A percentile compares a stretch with the other conserved stretches of the same genome.
Evolutionary conservation across 2,888 invertebrate species (phyloP).

Genomic region (Cosmopolites sordidus): DNA sequence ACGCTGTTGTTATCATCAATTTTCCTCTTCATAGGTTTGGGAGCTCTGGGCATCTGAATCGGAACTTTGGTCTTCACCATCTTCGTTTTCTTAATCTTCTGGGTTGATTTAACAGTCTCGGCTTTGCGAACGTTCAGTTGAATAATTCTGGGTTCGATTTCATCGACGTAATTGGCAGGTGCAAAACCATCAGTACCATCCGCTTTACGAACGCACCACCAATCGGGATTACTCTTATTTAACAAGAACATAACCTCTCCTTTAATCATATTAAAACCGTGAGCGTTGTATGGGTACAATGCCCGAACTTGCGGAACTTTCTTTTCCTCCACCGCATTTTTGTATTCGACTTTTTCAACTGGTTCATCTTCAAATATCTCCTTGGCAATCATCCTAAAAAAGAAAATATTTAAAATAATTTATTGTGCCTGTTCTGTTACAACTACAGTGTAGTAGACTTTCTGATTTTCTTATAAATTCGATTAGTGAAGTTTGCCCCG

Average conservation of each 20-base stretch:
- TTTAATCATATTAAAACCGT: conserved; percentile 87
- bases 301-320: conserved; percentile 83
- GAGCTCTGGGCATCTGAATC: conserved; percentile 56
- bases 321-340: conserved; percentile 82
- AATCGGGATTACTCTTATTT: conserved; percentile 93
- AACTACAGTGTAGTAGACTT: too few relatives aligned
- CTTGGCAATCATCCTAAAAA: conserved; percentile 67
- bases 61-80: conserved; percentile 82
- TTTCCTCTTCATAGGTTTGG: conserved; percentile 46
- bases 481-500: too few relatives aligned
- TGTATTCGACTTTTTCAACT: conserved; percentile 77
- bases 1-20: conserved; percentile 68
- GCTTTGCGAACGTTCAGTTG: conserved; percentile 80
- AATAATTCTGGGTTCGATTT: conserved; percentile 83
- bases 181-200: conserved; percentile 95
- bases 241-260: conserved; percentile 79
- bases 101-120: conserved; percentile 76
- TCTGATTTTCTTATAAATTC: too few relatives aligned
- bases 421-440: too few relatives aligned
- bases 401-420: not conserved
- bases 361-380: conserved; percentile 93
- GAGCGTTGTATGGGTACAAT: conserved; percentile 86
- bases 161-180: conserved; percentile 93
- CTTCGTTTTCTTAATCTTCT: conserved; percentile 85
- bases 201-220: conserved; percentile 97